These are phyloP conservation scores for Actinemys pallida DNA, from an alignment of 2,113 vertebrate species.

Conservation along the genomic window DNA sequence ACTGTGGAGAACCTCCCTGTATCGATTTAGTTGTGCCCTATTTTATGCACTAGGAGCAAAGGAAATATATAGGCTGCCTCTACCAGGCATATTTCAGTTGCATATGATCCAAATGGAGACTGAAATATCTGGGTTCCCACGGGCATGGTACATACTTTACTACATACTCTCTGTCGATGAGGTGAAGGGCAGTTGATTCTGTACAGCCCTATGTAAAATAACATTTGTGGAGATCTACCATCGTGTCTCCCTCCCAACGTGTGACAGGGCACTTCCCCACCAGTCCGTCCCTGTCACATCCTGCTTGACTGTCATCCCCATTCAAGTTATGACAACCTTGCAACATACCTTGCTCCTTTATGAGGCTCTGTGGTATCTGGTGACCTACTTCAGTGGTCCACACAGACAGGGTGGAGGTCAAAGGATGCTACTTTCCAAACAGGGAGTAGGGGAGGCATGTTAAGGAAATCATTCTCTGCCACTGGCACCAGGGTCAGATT, in stretches of 20 bases:
- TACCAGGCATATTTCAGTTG: fast-evolving
- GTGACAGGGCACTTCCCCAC: not conserved
- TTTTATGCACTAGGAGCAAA: not conserved
- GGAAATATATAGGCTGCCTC: fast-evolving
- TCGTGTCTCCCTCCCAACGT: fast-evolving
- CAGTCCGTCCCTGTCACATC: not conserved
- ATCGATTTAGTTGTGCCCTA: not conserved
- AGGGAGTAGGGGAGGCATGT: fast-evolving
- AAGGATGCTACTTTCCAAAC: not conserved
- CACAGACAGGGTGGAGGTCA: not conserved
- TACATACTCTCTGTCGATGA: not conserved
- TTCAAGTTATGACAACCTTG: not conserved
- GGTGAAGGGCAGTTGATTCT: fast-evolving
- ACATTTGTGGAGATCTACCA: not conserved
- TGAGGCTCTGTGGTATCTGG: not conserved
- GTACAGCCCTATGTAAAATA: fast-evolving
- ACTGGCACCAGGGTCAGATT: not conserved
- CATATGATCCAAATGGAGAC: not conserved
- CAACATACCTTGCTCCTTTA: not conserved
- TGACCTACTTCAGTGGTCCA: not conserved
- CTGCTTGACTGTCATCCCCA: not conserved
- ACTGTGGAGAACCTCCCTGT: fast-evolving
- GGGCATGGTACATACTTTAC: not conserved
- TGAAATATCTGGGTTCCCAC: fast-evolving
- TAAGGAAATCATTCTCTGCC: not conserved